Conservation (phyloP, 2,888 invertebrate genomes). For the Cyrtodaria siliqua region DNA sequence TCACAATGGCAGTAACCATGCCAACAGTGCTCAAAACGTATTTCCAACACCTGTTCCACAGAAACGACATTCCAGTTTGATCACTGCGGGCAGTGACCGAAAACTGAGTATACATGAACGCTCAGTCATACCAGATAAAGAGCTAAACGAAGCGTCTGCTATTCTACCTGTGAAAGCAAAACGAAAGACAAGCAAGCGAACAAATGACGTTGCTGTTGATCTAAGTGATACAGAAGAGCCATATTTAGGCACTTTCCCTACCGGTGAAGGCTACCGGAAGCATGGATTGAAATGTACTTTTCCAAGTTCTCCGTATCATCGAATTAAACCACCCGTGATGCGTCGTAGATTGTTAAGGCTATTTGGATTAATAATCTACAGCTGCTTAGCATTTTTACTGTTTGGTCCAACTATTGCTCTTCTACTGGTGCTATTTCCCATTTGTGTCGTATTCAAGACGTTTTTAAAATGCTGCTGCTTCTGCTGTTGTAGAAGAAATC, state of each 20-base stretch:
- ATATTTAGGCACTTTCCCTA: constrained; percentile 49
- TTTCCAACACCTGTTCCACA: constrained; percentile 58
- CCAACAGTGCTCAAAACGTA: constrained; percentile 23
- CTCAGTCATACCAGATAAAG: constrained; percentile 25
- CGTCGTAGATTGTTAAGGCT: constrained; percentile 82
- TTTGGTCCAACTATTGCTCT: constrained; percentile 86
- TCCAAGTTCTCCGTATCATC: constrained; percentile 85
- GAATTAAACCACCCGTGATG: constrained; percentile 86
- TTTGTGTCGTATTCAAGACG: constrained; percentile 81
- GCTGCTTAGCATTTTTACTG: constrained; percentile 85
- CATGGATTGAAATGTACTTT: constrained; percentile 73
- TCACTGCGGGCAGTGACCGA: constrained; percentile 4
- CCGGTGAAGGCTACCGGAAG: constrained; percentile 67
- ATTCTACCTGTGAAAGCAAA: constrained; percentile 28
- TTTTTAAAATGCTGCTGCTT: constrained; percentile 80
- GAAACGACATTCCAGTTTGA: constrained; percentile 53
- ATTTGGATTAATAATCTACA: constrained; percentile 78
- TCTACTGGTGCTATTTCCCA: constrained; percentile 84
- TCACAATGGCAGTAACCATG: constrained; percentile 8
- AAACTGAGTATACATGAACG: constrained; percentile 17
- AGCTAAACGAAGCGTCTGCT: constrained; percentile 44
- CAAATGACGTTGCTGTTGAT: constrained; percentile 11
- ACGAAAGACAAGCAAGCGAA: background rate
- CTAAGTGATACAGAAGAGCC: constrained; percentile 8
- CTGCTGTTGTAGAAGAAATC: constrained; percentile 68